Base-by-base conservation (phyloP, 1,140 invertebrate species). In the Teleopsis dalmanni region DNA sequence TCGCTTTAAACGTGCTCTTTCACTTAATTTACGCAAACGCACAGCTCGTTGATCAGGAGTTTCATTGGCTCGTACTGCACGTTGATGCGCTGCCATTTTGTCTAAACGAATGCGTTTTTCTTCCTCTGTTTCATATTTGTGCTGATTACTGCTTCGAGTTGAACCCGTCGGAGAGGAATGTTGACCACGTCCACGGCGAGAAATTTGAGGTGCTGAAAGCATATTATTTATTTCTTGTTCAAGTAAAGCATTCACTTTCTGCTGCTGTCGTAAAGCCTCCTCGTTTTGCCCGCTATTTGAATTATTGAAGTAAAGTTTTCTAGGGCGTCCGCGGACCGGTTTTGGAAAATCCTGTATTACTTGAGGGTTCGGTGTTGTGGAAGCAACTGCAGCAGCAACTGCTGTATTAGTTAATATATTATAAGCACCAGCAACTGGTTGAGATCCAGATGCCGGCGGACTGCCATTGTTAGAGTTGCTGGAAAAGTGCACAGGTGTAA, bases 11-110 rank as follows among this genome's bases (percentile, higher is more conserved):
- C 67, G 67, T 31, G 67, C 67, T n/a, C 67, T 50, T 35, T 66
- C 65, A 19, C 62, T 66, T 1, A 70, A 47, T 47, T 70, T 67
- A 38, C 59, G 59, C 4, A 78, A 57, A 1, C 77, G 69, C 3
- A 56, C 27, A 5, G 71, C 65, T 0, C 77, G 71, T 55, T 78
- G 75, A 19, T 77, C 75, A 2, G 74, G 73, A 16, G 72, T 72
- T 53, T 78, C 76, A 47, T 77, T 77, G 3, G 76, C 76, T 3
- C 77, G 65, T 25, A 66, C 51, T 2, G 57, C 55, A 9, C 67
- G 52, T 53, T 70, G 67, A 48, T 68, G 61, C 14, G 67, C 64
- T 3, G 67, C 67, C 75, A 72, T 56, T 65, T 72, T 50, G 65
- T 75, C 48, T 22, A 69, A 44, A 0, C 66, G 57, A 4, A 65